Evolutionary conservation across 2,113 vertebrate species (phyloP), one percentile per base, ranked within the genome.

Genomic region (Oxyura jamaicensis): DNA sequence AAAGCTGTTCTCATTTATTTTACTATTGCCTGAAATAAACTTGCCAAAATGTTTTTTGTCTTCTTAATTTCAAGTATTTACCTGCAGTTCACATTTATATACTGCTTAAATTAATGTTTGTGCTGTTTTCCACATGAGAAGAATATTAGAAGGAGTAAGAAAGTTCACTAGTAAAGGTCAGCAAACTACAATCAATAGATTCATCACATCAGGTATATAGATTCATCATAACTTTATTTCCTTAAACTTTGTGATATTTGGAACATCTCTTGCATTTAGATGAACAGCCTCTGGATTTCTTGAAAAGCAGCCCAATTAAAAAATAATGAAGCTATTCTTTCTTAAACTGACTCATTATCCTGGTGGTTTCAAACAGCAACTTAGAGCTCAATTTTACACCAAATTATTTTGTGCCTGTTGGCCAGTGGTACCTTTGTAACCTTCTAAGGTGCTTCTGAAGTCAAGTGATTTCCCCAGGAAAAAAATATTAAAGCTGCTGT

Each of bases 241-340:
- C 29, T 91, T 90, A 88, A 94, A 91, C n/a, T 86, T 83, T 35
- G 35, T 76, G 46, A 60, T 93, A 93, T 90, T 92, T 86, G 63
- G 55, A 95, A 94, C 42, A 86, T 82, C 80, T 91, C 63, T 88
- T 91, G 84, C 63, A 91, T 95, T 95, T 88, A 93, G 88, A 96
- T 88, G 81, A 94, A 78, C 79, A 74, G 72, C 23, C 76, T 36
- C 55, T 59, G 44, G 50, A 91, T 91, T 93, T 90, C 71, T 86
- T 94, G 81, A 95, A 92, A 90, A 96, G 88, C 44, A 80, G 48
- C n/a, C 84, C 91, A 97, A 96, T 97, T 97, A 96, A 97, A 97
- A 97, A 97, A 95, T 96, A 97, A 97, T 93, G 91, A 97, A 92
- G 55, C 48, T 80, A 28, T 90, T 90, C 92, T 91, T 88, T 41